These are phyloP conservation scores for Siderastrea siderea DNA, from an alignment of 92 coral and sea anemone species.

Conservation along the genomic window DNA sequence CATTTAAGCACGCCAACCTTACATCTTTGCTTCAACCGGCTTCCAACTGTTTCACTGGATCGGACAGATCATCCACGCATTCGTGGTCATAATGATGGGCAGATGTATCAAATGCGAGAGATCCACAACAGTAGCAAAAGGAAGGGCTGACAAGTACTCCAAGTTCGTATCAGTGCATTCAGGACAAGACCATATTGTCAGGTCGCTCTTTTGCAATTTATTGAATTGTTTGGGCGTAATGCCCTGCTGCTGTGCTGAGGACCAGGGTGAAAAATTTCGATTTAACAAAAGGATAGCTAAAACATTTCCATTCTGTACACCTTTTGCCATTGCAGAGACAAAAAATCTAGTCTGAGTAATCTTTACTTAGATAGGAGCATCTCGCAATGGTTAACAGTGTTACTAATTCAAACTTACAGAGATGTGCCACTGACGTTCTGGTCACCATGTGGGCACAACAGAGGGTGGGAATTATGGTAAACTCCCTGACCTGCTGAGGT, in stretches of 20 bases:
- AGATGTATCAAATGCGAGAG: background rate
- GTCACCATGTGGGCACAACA: too few species aligned
- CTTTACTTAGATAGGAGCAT: too few species aligned
- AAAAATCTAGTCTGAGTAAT: too few species aligned
- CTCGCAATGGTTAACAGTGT: too few species aligned
- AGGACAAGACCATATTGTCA: background rate
- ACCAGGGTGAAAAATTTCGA: too few species aligned
- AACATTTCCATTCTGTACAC: too few species aligned
- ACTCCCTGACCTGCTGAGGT: too few species aligned
- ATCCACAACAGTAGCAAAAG: background rate
- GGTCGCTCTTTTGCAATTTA: conserved; percentile 18
- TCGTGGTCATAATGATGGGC: background rate
- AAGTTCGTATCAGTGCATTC: background rate
- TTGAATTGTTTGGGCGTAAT: conserved; percentile 25
- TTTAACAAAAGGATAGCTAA: too few species aligned
- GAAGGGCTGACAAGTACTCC: background rate
- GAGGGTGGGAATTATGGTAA: too few species aligned
- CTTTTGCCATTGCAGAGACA: too few species aligned
- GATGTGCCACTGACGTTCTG: too few species aligned
- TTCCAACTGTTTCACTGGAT: conserved; percentile 26
- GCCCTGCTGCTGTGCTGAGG: too few species aligned
- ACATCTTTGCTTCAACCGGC: conserved; percentile 28
- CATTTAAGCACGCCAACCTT: conserved; percentile 17
- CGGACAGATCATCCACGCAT: background rate
- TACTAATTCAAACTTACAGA: background rate